Evolutionary conservation across 2,888 invertebrate genomes (phyloP), one percentile per base, ranked within the genome.

Genomic region (Mythimna ferrago): DNA sequence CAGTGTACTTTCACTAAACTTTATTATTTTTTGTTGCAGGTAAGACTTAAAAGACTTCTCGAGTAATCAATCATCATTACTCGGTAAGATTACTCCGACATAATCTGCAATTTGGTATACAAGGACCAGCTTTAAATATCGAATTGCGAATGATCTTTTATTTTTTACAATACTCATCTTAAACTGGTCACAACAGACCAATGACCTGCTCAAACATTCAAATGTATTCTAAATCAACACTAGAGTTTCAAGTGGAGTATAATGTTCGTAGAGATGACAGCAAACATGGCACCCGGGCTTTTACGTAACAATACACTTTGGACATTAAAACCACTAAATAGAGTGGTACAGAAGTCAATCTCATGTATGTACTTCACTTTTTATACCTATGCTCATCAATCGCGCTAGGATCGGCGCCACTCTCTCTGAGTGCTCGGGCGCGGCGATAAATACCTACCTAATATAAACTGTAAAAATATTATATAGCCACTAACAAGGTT

Each of bases 1-100:
- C 14, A 44, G 9, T 41, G 9, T 41, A 44, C 64, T 62, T 65
- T 51, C 0, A 66, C 38, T 81, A 41, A 80, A 38, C 16, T 19
- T 19, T 26, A 19, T 2, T 32, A 62, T 80, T 81, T 82, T 73
- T 87, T 86, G 85, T 89, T 89, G 57, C 87, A 89, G 89, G 89
- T 89, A 87, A 88, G 85, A 74, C 79, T 73, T 72, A 48, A 75
- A 73, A 73, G 48, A 78, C 75, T 67, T 75, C 10, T 58, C 38
- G n/a, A 38, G 48, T 2, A 38, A 38, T 48, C 41, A 35, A 66
- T 57, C 63, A 61, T 57, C 77, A 70, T 75, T 54, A 65, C 26
- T 66, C 44, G 63, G 84, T 77, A 71, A 82, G 70, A 67, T 61
- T 53, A 68, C 26, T 48, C 11, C 38, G 19, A 68, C n/a, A 56